Conservation (phyloP, 1,140 invertebrate genomes). For the Elysia chlorotica region DNA sequence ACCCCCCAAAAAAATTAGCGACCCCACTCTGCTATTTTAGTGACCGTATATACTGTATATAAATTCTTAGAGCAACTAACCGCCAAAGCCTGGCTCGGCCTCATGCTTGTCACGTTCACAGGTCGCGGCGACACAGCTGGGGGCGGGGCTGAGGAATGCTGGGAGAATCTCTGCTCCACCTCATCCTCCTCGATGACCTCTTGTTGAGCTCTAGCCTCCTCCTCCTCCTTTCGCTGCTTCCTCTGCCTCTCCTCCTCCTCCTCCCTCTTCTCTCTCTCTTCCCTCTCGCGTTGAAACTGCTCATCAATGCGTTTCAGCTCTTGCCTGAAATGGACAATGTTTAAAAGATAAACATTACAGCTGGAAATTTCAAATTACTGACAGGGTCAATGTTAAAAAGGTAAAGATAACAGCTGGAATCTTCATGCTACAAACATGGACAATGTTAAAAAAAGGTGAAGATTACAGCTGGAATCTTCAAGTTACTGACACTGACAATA, state of each 20-base stretch:
- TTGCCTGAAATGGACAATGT: slow-evolving; percentile 9
- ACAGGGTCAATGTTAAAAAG: too few relatives aligned
- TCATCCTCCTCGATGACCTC: slow-evolving; percentile 1
- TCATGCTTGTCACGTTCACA: neutral
- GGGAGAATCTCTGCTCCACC: neutral
- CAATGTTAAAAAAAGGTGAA: too few relatives aligned
- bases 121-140: neutral
- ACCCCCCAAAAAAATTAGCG: too few relatives aligned
- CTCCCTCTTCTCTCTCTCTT: slow-evolving; percentile 6
- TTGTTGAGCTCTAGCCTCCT: slow-evolving; percentile 8
- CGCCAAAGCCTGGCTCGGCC: neutral
- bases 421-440: too few relatives aligned
- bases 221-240: slow-evolving; percentile 9
- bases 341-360: neutral
- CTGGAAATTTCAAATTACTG: too few relatives aligned
- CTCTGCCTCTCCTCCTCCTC: neutral
- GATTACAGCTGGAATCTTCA: too few relatives aligned
- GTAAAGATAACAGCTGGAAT: too few relatives aligned
- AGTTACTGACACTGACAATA: too few relatives aligned
- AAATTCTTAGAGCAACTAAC: too few relatives aligned
- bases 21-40: too few relatives aligned
- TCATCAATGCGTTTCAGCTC: slow-evolving; percentile 22
- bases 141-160: neutral
- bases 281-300: slow-evolving; percentile 12
- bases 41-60: too few relatives aligned